Evolutionary conservation across 1,140 invertebrate species (phyloP), one percentile per base, ranked within the genome.

Genomic region (Drosophila prosaltans): DNA sequence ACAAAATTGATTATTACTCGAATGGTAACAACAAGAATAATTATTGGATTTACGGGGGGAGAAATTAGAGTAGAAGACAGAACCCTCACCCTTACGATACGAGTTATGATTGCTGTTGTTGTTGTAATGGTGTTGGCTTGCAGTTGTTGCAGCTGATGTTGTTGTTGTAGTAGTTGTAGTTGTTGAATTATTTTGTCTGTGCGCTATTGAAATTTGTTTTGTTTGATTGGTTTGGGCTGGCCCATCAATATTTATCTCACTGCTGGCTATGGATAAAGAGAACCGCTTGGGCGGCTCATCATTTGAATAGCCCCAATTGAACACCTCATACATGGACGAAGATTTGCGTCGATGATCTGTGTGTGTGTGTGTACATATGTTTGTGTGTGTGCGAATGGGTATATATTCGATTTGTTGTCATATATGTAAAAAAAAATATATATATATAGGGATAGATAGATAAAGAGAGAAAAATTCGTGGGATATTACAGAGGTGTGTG

Each of bases 261-360:
- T 82, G 62, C 86, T 81, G 62, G 83, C 91, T 71, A 92, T 88
- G 24, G 91, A 92, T 32, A 92, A 75, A 58, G 91, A 91, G 61
- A 88, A 92, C 65, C 91, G 80, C 81, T 92, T 92, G 39, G 92
- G 92, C 59, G 90, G 86, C 74, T 92, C 86, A 91, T 93, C 92
- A 93, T 94, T 93, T 85, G 93, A 93, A 92, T 93, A 93, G 65
- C 91, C 94, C 95, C 95, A 95, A 94, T 95, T 94, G 93, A 96
- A 95, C 80, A 96, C 95, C 93, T 95, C 95, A 93, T 95, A 95
- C 94, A 96, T 95, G 91, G 95, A 95, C 92, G 94, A 94, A 92
- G 95, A 95, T 93, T 95, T 95, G 73, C 89, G 89, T 68, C 91
- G 91, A 79, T 91, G 91, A 92, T 92, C 91, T 92, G 78, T 78